phyloP scores from a whole-genome alignment of 2,797 vertebrate species.

The Sebastes hubbsi region DNA sequence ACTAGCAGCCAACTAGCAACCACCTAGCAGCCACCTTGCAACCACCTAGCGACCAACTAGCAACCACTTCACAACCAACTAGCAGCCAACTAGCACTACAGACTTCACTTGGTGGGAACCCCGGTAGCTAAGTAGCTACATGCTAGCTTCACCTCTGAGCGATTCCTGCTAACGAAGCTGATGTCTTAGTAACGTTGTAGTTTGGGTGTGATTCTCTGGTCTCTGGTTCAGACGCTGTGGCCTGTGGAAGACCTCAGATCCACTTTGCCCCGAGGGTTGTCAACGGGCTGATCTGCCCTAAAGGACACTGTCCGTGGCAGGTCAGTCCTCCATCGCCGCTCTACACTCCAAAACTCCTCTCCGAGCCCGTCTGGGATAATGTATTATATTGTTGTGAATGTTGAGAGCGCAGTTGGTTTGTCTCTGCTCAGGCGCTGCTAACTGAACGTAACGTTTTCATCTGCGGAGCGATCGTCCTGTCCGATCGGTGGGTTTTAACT shows the following conservation, averaged over 20 bases:
- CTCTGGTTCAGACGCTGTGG: constrained; percentile 78
- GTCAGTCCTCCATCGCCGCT: constrained; percentile 59
- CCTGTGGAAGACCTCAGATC: constrained; percentile 84
- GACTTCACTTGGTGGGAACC: too few relatives aligned
- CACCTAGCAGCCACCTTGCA: too few relatives aligned
- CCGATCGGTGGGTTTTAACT: constrained; percentile 87
- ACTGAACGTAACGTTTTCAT: not conserved
- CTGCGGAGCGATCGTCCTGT: constrained; percentile 89
- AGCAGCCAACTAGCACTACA: not conserved
- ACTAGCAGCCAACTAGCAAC: too few relatives aligned
- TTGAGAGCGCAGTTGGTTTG: too few relatives aligned
- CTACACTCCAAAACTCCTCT: too few relatives aligned
- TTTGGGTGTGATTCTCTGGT: not conserved
- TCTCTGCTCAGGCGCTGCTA: constrained; percentile 82
- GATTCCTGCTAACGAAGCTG: too few relatives aligned
- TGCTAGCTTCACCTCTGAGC: not conserved
- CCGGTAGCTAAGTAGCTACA: not conserved
- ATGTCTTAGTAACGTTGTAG: not conserved
- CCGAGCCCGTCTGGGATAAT: too few relatives aligned
- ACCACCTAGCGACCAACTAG: not conserved
- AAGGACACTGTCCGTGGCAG: constrained; percentile 96
- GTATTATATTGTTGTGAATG: not conserved
- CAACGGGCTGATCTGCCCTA: constrained; percentile 86
- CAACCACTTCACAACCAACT: not conserved
- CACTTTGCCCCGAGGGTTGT: constrained; percentile 83